A percentile compares a stretch with the other conserved stretches of the same genome.
Conservation (phyloP, 2,797 vertebrate species). For the Catharus ustulatus region DNA sequence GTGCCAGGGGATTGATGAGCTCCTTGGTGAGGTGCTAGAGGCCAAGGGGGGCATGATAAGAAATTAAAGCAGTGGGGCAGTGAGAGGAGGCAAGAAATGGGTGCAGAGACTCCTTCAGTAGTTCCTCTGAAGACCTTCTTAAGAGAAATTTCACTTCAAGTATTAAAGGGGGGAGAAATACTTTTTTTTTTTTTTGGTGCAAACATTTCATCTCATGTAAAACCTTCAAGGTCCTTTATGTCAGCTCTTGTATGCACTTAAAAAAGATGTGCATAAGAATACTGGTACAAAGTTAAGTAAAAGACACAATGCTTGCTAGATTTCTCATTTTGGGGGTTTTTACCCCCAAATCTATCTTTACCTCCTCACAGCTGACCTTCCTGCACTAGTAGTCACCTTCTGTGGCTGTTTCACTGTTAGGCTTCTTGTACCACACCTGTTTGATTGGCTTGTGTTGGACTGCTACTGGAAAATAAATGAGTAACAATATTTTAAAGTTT, state of each 20-base stretch:
- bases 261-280: neutral
- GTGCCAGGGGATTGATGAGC: neutral
- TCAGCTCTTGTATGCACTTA: neutral
- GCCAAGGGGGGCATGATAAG: neutral
- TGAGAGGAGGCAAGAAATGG: neutral
- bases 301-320: neutral
- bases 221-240: neutral
- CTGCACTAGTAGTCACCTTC: neutral
- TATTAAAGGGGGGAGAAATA: rapidly evolving
- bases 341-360: neutral
- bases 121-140: neutral
- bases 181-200: neutral
- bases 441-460: neutral
- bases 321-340: neutral
- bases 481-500: neutral
- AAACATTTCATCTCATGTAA: neutral
- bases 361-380: neutral
- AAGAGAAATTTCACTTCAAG: neutral
- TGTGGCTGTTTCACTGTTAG: neutral
- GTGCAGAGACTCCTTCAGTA: neutral
- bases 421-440: neutral
- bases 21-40: neutral
- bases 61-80: neutral
- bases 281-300: neutral
- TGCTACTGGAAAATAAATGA: neutral